A percentile compares a stretch with the other conserved stretches of the same genome.
Evolutionary conservation across 2,113 vertebrate genomes (phyloP).

Genomic region (Copsychus sechellarum): DNA sequence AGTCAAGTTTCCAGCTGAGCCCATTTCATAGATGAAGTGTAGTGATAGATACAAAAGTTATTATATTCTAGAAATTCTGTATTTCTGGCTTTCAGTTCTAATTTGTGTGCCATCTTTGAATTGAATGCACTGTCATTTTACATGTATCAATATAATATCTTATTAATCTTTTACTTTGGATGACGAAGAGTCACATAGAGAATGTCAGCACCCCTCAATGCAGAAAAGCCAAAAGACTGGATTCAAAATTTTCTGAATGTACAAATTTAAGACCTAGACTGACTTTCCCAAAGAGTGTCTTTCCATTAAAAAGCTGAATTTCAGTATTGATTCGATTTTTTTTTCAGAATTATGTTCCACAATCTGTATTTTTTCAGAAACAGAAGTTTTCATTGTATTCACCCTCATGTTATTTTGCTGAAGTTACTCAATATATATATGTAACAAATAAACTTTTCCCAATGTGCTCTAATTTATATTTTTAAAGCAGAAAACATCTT

Average conservation of each 20-base stretch:
- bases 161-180: neutral
- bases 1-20: neutral
- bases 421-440: neutral
- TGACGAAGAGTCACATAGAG: neutral
- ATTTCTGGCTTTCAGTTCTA: neutral
- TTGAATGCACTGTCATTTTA: neutral
- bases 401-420: neutral
- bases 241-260: neutral
- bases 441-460: neutral
- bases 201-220: neutral
- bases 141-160: neutral
- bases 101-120: neutral
- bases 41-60: neutral
- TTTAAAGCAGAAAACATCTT: neutral
- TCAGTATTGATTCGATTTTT: neutral
- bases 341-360: neutral
- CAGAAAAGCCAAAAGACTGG: neutral
- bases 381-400: neutral
- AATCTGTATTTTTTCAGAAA: neutral
- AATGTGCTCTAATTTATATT: neutral
- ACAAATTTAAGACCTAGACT: neutral
- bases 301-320: neutral
- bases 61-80: neutral
- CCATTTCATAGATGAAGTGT: neutral
- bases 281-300: neutral